These are phyloP conservation scores for Nylanderia fulva DNA, from an alignment of 1,140 invertebrate genomes.

Conservation along the genomic window DNA sequence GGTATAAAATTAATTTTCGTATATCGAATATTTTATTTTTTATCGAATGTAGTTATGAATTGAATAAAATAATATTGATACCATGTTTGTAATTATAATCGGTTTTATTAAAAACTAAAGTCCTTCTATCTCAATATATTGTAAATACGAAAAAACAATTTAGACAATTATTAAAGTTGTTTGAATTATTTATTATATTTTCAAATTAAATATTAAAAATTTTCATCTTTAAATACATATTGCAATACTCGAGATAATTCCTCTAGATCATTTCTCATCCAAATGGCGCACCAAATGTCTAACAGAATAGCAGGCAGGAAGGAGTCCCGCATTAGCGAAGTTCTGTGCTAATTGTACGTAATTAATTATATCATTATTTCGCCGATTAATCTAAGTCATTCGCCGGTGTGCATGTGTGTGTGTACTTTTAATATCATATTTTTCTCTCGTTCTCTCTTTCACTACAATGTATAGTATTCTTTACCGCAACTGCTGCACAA, in stretches of 20 bases:
- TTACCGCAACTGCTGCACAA: slow-evolving; percentile 39
- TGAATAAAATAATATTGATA: too few relatives aligned
- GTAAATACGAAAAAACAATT: not conserved
- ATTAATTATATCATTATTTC: slow-evolving; percentile 78
- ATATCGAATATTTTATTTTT: slow-evolving; percentile 6
- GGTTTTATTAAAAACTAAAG: not conserved
- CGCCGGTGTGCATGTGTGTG: not conserved
- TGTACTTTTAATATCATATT: slow-evolving; percentile 54
- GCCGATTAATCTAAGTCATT: slow-evolving; percentile 74
- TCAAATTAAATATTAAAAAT: slow-evolving; percentile 30
- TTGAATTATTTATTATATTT: slow-evolving; percentile 13
- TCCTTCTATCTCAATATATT: not conserved
- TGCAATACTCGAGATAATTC: slow-evolving; percentile 29
- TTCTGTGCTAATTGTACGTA: slow-evolving; percentile 72
- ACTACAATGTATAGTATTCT: slow-evolving; percentile 8
- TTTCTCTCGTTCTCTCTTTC: slow-evolving; percentile 16
- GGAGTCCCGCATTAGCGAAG: slow-evolving; percentile 57
- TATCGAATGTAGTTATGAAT: not conserved
- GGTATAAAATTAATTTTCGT: not conserved
- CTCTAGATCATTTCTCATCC: slow-evolving; percentile 44
- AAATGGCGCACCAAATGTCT: slow-evolving; percentile 45
- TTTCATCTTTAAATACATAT: slow-evolving; percentile 25
- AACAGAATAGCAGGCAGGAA: slow-evolving; percentile 42
- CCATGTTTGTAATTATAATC: not conserved
- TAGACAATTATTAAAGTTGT: slow-evolving; percentile 16